Evolutionary conservation across 1,140 invertebrate genomes (phyloP), one percentile per base, ranked within the genome.

Genomic region (Chionoecetes opilio): DNA sequence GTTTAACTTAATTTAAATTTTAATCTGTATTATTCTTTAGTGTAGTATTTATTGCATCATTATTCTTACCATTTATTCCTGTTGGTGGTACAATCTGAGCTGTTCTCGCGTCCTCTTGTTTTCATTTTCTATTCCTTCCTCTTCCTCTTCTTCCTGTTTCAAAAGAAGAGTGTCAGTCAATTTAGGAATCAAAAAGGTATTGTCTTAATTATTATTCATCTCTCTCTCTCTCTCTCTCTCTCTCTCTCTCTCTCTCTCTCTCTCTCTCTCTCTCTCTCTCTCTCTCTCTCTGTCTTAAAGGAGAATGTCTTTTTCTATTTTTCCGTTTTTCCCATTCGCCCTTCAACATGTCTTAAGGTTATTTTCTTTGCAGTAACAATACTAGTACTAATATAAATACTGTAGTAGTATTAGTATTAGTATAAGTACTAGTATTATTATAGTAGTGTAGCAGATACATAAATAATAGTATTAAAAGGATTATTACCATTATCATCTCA

Each of bases 191-290:
- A 0, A 53, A 53, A 53, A 14, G 46, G 46, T 53, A 53, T 17
- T 14, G 0, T 53, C 2, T 53, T 53, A n/a, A n/a, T n/a, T n/a
- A n/a, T 75, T n/a, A 75, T 75, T 75, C 63, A 75, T n/a, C 63
- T 75, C 63, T n/a, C 63, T 75, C 63, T n/a, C 63, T 63, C 53
- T 75, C 63, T 75, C 63, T 75, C 63, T 75, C 63, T 75, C 63
- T 75, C 63, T 75, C 63, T 75, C 63, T 75, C 63, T 75, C 63
- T 53, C 46, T 53, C 46, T 53, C 46, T 53, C 46, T 53, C 46
- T n/a, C 63, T 75, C 63, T 75, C 63, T 75, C 63, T 75, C 63
- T 75, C 63, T 75, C 63, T 75, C 63, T 75, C 63, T 75, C 63
- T 75, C 63, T 75, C 63, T 14, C 11, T 9, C 46, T 53, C 11